Base-by-base conservation (phyloP, 2,113 vertebrate species). In the Corvus cornix region DNA sequence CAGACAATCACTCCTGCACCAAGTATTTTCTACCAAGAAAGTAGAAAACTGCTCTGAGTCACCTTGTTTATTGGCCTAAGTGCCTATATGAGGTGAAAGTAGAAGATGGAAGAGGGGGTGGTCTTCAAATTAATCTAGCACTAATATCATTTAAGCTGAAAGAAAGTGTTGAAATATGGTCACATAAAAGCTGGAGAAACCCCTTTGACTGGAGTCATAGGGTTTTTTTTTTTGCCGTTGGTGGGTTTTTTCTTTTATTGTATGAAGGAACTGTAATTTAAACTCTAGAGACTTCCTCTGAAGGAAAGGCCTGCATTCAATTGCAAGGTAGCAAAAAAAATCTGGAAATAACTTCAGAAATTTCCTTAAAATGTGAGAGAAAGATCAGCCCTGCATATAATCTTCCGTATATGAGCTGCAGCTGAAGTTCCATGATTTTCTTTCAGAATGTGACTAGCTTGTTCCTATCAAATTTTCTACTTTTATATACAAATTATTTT, bases 171-270 rank as follows among this genome's bases (percentile, higher is more conserved):
- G 60, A 92, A 87, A 68, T 81, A 81, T 52, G 39, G 28, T 69
- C 52, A 73, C 17, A 74, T 78, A 49, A 69, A 67, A 91, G 19
- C 39, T 68, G 28, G 41, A 81, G 33, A 81, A 62, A 43, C 9
- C 12, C 23, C 24, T 89, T 67, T 52, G 10, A 33, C 19, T 82
- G 7, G 7, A 81, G 6, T 24, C 17, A 58, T 30, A 39, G 30
- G 15, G 2, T 0, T 0, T 3, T 11, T 27, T 30, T 30, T n/a
- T 18, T 20, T 22, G 5, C 41, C 59, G 3, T 11, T 51, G 5
- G 27, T 12, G 13, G 11, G 3, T 21, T 39, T 69, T 69, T 63
- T 17, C 7, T 62, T 79, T 37, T 41, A 22, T 67, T 74, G 2
- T 43, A 46, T 55, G 43, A 75, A 89, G 24, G 11, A 78, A 31